These are phyloP conservation scores for Caenorhabditis zanzibari DNA, from an alignment of 2,888 invertebrate species.

Conservation along the genomic window DNA sequence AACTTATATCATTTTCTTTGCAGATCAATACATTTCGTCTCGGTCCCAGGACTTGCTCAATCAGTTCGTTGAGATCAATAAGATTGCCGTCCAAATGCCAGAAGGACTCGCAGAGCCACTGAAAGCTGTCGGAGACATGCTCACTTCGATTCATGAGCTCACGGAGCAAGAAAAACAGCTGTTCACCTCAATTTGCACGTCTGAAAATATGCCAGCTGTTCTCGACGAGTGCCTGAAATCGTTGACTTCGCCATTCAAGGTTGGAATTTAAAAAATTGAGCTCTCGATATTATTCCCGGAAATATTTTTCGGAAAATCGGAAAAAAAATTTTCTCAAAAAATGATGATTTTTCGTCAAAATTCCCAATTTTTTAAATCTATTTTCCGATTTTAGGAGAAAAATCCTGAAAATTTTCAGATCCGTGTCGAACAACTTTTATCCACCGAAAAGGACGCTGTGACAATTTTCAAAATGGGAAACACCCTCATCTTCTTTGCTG, in stretches of 20 bases:
- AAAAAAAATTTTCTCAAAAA: no score
- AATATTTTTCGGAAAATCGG: no score
- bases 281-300: no score
- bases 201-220: slow-evolving; percentile 41
- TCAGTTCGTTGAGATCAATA: slow-evolving; percentile 55
- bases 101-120: slow-evolving; percentile 50
- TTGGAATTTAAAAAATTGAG: no score
- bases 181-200: slow-evolving; percentile 47
- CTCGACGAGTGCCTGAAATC: slow-evolving; percentile 55
- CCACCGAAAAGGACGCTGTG: slow-evolving; percentile 48
- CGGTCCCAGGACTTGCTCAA: slow-evolving; percentile 53
- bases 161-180: slow-evolving; percentile 59
- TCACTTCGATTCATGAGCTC: slow-evolving; percentile 59
- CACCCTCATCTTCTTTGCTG: slow-evolving; percentile 49
- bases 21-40: slow-evolving; percentile 49
- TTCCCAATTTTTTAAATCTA: no score
- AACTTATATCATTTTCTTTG: background rate
- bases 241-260: slow-evolving; percentile 54
- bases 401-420: no score
- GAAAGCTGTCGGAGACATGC: slow-evolving; percentile 57
- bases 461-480: slow-evolving; percentile 58
- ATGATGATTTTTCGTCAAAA: no score
- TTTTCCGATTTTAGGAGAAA: no score
- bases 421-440: slow-evolving; percentile 46
- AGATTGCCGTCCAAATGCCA: slow-evolving; percentile 53